Evolutionary conservation across 2,113 vertebrate genomes (phyloP).

Genomic region (Salvelinus sp.): DNA sequence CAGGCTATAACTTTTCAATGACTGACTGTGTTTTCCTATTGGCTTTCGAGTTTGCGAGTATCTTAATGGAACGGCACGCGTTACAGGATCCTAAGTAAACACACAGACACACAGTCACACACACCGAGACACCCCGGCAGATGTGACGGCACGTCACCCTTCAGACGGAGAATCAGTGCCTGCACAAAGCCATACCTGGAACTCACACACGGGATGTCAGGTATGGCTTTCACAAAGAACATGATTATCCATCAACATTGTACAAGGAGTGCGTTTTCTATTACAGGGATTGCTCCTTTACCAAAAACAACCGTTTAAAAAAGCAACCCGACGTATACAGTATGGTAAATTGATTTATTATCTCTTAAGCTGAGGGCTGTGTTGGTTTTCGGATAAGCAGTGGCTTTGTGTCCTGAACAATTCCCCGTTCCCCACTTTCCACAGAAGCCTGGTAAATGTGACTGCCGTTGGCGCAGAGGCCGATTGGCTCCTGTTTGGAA

Average conservation of each 20-base stretch:
- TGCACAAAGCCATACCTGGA: slow-evolving; percentile 58
- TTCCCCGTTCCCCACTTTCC: slow-evolving; percentile 41
- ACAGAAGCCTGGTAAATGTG: slow-evolving; percentile 44
- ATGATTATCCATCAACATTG: slow-evolving; percentile 67
- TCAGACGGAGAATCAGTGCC: slow-evolving; percentile 23
- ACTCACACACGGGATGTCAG: slow-evolving; percentile 64
- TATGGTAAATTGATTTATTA: slow-evolving; percentile 74
- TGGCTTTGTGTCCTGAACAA: slow-evolving; percentile 57
- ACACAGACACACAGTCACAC: not conserved
- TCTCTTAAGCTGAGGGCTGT: slow-evolving; percentile 58
- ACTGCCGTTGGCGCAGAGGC: slow-evolving; percentile 44
- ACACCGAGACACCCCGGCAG: not conserved
- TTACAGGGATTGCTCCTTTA: slow-evolving; percentile 72
- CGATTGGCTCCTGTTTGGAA: slow-evolving; percentile 27
- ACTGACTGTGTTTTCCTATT: too few species aligned
- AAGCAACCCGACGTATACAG: slow-evolving; percentile 44
- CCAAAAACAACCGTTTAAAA: slow-evolving; percentile 63
- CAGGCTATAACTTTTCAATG: too few species aligned
- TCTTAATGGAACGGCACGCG: too few species aligned
- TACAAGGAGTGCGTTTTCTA: slow-evolving; percentile 50
- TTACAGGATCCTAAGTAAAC: too few species aligned
- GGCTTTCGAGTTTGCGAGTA: too few species aligned
- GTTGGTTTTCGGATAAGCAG: slow-evolving; percentile 56
- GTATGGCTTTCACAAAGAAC: slow-evolving; percentile 60
- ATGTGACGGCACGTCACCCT: slow-evolving; percentile 2